These are phyloP conservation scores for Hypselothyrea guttata DNA, from an alignment of 2,888 invertebrate species.

Conservation along the genomic window DNA sequence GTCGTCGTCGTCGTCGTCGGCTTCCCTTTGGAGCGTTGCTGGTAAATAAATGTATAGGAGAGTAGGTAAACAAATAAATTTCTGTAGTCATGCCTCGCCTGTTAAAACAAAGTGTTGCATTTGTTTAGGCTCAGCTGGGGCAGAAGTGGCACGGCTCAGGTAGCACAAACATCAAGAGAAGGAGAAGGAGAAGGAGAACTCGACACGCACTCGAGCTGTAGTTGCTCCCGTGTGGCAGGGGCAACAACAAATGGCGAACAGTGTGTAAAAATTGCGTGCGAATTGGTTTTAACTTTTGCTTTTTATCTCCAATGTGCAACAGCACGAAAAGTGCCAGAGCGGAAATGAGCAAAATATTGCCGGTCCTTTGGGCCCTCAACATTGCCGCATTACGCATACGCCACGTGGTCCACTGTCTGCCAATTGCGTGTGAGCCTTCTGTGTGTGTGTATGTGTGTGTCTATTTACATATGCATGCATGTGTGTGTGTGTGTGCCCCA, in stretches of 20 bases:
- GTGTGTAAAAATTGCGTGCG: conserved; percentile 73
- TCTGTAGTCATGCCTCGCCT: conserved; percentile 55
- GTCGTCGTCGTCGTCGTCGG: background rate
- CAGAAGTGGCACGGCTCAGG: background rate
- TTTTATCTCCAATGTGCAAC: conserved; percentile 73
- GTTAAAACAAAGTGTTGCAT: conserved; percentile 71
- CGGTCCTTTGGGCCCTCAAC: conserved; percentile 50
- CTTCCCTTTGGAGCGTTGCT: conserved; percentile 10
- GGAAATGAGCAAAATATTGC: conserved; percentile 32
- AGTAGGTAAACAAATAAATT: conserved; percentile 58
- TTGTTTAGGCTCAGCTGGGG: conserved; percentile 64
- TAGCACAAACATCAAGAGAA: background rate
- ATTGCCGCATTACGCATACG: conserved; percentile 72
- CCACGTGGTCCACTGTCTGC: conserved; percentile 31
- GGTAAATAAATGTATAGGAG: conserved; percentile 16
- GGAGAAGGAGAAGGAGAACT: background rate
- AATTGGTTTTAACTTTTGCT: conserved; percentile 77
- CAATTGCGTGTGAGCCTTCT: conserved; percentile 11
- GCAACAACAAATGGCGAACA: conserved; percentile 37
- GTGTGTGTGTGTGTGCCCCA: conserved; percentile 5
- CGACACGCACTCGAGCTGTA: conserved; percentile 49
- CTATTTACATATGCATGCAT: conserved; percentile 26
- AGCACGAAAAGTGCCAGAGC: conserved; percentile 54
- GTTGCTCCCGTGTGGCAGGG: conserved; percentile 44
- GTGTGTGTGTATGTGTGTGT: conserved; percentile 16